phyloP scores from a whole-genome alignment of 2,113 vertebrate species.

The Neodontobutis hainanensis region DNA sequence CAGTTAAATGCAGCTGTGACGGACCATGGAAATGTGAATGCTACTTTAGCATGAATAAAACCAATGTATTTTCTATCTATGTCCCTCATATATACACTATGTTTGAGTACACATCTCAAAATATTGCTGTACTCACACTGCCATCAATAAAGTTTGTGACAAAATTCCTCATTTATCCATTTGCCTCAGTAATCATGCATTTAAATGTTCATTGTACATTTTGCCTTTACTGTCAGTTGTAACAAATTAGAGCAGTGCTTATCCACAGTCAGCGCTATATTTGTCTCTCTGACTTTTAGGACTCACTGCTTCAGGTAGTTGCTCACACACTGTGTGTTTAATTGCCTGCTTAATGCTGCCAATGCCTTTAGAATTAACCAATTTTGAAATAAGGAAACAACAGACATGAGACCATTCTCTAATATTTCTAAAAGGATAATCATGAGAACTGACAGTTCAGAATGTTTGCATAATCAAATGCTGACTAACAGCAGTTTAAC shows the following conservation, averaged over 20 bases:
- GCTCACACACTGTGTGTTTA: conserved; percentile 1
- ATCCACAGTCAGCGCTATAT: neutral
- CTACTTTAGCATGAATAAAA: conserved; percentile 40
- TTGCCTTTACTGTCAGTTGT: neutral
- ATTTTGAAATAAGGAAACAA: neutral
- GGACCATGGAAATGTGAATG: conserved; percentile 46
- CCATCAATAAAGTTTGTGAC: neutral
- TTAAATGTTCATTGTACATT: neutral
- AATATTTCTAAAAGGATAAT: neutral
- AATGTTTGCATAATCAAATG: no score
- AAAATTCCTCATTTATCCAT: no score
- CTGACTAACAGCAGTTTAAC: no score
- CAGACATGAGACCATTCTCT: neutral
- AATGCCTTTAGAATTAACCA: neutral
- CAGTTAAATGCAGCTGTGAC: conserved; percentile 75
- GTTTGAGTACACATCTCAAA: neutral
- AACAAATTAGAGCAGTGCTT: neutral
- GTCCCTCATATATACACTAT: neutral
- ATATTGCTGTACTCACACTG: neutral
- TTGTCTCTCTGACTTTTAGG: neutral
- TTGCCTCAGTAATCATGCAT: neutral
- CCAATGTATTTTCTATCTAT: conserved; percentile 9
- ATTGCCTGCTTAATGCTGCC: neutral
- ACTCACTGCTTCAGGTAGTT: neutral
- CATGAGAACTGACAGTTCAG: no score